These are phyloP conservation scores for Drosophila seclusa DNA, from an alignment of 2,888 invertebrate species.

Conservation along the genomic window DNA sequence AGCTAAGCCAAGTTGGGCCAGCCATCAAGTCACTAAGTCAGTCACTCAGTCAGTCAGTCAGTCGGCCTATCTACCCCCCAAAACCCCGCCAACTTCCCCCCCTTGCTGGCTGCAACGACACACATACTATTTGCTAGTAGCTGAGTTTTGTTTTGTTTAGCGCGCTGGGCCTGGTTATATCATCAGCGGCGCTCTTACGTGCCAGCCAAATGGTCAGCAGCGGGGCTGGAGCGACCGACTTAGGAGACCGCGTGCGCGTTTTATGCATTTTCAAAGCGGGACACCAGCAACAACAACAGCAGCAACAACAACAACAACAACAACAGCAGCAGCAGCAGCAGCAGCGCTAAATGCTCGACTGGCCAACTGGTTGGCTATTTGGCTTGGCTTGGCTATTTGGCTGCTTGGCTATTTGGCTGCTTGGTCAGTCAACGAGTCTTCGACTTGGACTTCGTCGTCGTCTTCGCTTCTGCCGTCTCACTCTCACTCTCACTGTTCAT, in stretches of 20 bases:
- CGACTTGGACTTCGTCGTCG: conserved; percentile 20
- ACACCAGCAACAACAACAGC: conserved; percentile 39
- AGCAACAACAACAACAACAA: conserved; percentile 22
- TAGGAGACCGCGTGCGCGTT: conserved; percentile 73
- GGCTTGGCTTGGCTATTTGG: conserved; percentile 46
- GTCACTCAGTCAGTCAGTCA: conserved; percentile 42
- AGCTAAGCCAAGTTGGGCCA: conserved; percentile 51
- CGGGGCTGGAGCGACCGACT: conserved; percentile 75
- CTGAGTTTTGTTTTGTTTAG: conserved; percentile 76
- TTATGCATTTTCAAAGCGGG: conserved; percentile 76
- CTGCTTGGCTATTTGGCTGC: conserved; percentile 22
- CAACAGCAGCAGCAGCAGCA: conserved; percentile 15
- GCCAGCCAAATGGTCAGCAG: conserved; percentile 76
- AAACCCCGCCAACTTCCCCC: background rate
- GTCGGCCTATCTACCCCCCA: conserved; percentile 47
- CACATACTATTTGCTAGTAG: conserved; percentile 73
- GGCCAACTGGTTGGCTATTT: conserved; percentile 66
- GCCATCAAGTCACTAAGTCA: conserved; percentile 71
- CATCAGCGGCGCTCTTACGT: conserved; percentile 74
- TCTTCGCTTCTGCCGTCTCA: conserved; percentile 55
- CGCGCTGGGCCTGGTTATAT: conserved; percentile 73
- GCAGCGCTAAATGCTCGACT: conserved; percentile 69
- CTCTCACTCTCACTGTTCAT: conserved; percentile 77
- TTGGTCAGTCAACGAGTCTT: conserved; percentile 62
- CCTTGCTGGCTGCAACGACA: conserved; percentile 37